phyloP scores from a whole-genome alignment of 2,113 vertebrate species.

The Zingel zingel region DNA sequence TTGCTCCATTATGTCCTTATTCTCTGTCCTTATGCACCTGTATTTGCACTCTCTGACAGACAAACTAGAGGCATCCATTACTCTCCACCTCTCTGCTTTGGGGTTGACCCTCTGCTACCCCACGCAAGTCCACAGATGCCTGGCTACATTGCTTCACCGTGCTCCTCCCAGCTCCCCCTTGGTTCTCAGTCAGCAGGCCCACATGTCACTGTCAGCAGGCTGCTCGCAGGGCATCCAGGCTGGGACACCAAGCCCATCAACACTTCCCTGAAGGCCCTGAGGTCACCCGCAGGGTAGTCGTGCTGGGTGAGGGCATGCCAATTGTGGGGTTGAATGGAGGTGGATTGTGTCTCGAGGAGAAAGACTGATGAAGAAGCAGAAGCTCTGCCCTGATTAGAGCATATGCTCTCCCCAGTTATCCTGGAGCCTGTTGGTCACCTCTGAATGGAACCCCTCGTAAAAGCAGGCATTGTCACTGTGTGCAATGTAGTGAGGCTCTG shows the following conservation, averaged over 20 bases:
- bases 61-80: conserved; percentile 48
- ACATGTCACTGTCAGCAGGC: conserved; percentile 71
- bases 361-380: conserved; percentile 39
- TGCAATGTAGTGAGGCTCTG: conserved; percentile 32
- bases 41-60: conserved; percentile 31
- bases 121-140: conserved; percentile 61
- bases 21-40: conserved; percentile 45
- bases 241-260: conserved; percentile 62
- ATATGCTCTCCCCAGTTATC: conserved; percentile 70
- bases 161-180: conserved; percentile 17
- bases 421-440: conserved; percentile 63
- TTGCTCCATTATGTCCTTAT: conserved; percentile 49
- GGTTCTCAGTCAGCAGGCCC: conserved; percentile 59
- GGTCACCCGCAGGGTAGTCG: conserved; percentile 42
- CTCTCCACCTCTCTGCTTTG: conserved; percentile 22
- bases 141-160: conserved; percentile 26
- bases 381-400: conserved; percentile 49
- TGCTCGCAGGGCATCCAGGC: conserved; percentile 26
- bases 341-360: conserved; percentile 52
- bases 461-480: conserved; percentile 60
- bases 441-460: conserved; percentile 59
- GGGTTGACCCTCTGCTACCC: conserved; percentile 38
- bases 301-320: conserved; percentile 43
- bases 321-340: conserved; percentile 43
- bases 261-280: conserved; percentile 56